Evolutionary conservation across 2,888 invertebrate genomes (phyloP).

Genomic region (Seira sanloemensis): DNA sequence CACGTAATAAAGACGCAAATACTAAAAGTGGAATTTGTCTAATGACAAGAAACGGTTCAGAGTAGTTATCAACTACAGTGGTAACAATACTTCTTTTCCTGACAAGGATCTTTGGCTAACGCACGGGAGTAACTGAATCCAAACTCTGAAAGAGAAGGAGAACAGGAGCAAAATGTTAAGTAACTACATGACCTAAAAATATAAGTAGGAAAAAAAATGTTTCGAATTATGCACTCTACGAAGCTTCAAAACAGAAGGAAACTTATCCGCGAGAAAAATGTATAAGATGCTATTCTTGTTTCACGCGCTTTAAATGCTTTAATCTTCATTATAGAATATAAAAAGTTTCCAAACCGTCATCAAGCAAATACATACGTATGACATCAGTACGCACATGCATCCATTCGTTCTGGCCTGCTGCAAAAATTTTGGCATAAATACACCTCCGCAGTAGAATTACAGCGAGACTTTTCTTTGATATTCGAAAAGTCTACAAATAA

Average conservation of each 20-base stretch:
- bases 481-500: slow-evolving; percentile 10
- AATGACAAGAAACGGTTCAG: too few relatives aligned
- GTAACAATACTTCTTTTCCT: too few relatives aligned
- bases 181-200: slow-evolving; percentile 51
- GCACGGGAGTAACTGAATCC: slow-evolving; percentile 52
- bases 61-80: too few relatives aligned
- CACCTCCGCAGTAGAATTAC: slow-evolving; percentile 51
- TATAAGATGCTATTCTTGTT: slow-evolving; percentile 31
- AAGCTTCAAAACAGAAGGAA: background rate
- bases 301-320: slow-evolving; percentile 10
- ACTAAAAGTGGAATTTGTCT: too few relatives aligned
- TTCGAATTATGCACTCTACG: background rate
- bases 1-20: too few relatives aligned
- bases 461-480: slow-evolving; percentile 18
- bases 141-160: slow-evolving; percentile 22
- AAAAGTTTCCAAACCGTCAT: slow-evolving; percentile 12
- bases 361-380: slow-evolving; percentile 27
- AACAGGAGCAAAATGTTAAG: slow-evolving; percentile 33
- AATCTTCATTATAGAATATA: background rate
- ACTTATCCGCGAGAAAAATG: background rate
- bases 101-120: slow-evolving; percentile 49
- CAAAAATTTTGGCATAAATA: slow-evolving; percentile 63
- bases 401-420: slow-evolving; percentile 42
- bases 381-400: slow-evolving; percentile 41
- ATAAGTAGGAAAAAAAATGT: background rate